Base-by-base conservation (phyloP, 2,797 vertebrate genomes). In the Notamacropus eugenii region DNA sequence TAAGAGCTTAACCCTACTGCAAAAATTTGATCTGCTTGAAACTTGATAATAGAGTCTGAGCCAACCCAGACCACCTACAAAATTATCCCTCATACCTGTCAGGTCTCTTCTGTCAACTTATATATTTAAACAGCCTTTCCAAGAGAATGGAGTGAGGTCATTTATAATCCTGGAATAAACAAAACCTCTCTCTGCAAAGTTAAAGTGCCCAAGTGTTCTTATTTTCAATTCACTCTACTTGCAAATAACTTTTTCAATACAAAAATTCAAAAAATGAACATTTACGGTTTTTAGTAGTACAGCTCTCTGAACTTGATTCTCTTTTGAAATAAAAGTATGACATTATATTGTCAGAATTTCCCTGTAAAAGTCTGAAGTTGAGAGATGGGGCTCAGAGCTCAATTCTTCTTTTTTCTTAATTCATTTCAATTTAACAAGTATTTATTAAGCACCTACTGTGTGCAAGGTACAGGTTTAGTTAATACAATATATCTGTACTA, bases 1-100 rank as follows among this genome's bases (percentile, higher is more conserved):
- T 62, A 92, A 94, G 93, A 46, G 92, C 29, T 95, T 13, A 58
- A 95, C 67, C 11, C 46, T 92, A 59, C 54, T 95, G 58, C 55
- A 95, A 96, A 87, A 95, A 95, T 95, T 93, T 91, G n/a, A 94
- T 95, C 67, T 55, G 92, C 95, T 58, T 94, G 87, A 96, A 93
- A 97, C 62, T 94, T 90, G 94, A 14, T 96, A 97, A 95, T 56
- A 95, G 29, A 40, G 8, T 91, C 91, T 54, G 67, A 52, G 74
- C 56, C 52, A 82, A 93, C 92, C 16, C 59, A 58, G n/a, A 46
- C 90, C 10, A 40, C 67, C 92, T 62, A 55, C n/a, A 92, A 94
- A 82, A 87, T 28, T 11, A 40, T 91, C 91, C 59, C 54, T 54
- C 27, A 40, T 31, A 57, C 40, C 52, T 95, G 0, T 87, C 96